Conservation (phyloP, 2,888 invertebrate genomes). For the Orchesellides sinensis region DNA sequence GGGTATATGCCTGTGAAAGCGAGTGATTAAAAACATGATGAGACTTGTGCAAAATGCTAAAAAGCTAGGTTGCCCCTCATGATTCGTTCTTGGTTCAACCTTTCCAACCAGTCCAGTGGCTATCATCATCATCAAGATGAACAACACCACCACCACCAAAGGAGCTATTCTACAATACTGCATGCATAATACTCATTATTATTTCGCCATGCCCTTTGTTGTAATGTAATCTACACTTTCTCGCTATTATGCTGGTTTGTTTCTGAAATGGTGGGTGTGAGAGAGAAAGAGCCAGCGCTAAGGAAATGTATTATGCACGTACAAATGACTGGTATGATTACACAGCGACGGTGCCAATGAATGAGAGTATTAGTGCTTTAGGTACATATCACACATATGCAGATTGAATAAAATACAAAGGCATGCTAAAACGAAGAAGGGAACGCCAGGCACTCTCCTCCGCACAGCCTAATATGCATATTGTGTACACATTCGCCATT, state of each 20-base stretch:
- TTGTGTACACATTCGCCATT: slow-evolving; percentile 45
- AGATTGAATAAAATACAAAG: background rate
- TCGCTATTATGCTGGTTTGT: background rate
- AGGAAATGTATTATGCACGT: no score
- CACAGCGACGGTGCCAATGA: no score
- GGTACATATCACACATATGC: background rate
- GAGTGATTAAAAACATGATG: no score
- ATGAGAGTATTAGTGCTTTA: background rate
- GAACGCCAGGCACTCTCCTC: background rate
- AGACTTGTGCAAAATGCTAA: no score
- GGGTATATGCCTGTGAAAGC: no score
- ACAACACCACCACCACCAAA: background rate
- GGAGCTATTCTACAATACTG: background rate
- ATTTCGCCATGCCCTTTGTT: background rate
- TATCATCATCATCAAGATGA: slow-evolving; percentile 23
- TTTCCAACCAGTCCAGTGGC: slow-evolving; percentile 26
- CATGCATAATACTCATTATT: background rate
- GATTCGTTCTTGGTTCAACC: slow-evolving; percentile 29
- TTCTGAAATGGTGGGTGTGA: background rate
- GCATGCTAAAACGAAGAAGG: background rate
- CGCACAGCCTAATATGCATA: slow-evolving; percentile 6
- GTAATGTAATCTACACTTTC: no score
- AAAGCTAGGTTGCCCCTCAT: slow-evolving; percentile 17
- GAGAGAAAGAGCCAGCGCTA: no score
- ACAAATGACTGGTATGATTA: no score